Evolutionary conservation across 2,113 vertebrate species (phyloP), one percentile per base, ranked within the genome.

Genomic region (Perca schrenkii): DNA sequence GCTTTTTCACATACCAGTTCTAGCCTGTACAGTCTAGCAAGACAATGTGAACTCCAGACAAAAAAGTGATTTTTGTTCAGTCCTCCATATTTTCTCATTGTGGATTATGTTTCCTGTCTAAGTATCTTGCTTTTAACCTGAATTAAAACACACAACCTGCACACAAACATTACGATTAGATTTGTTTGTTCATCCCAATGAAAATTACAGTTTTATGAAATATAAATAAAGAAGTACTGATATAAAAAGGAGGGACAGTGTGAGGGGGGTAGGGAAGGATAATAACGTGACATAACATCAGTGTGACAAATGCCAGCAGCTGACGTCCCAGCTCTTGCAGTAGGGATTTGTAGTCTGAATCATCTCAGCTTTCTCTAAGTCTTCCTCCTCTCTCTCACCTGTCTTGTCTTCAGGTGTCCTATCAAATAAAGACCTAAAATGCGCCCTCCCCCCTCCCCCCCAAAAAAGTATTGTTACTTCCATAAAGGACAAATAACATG

Each of bases 241-340:
- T 25, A 31, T 2, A 19, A 57, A 50, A 77, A 65, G 46, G 25
- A 78, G 46, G 36, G 12, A 14, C 16, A 28, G 7, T 15, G 5
- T 19, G 50, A 54, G 25, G 17, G 25, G 22, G 49, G 46, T 22
- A 57, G 22, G 54, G 34, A 56, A 46, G 22, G 47, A 64, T 65
- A 70, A 70, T 68, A 50, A 57, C 0, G 15, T 78, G 60, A 78
- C 58, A 72, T 19, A 61, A 49, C 56, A 60, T 63, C 1, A 1
- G 25, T 16, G 19, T 67, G 40, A 87, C 71, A 81, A 73, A 76
- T 68, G 80, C 79, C 77, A 86, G 69, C 64, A 78, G 78, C 58
- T 69, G 47, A 64, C 68, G 72, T 49, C 12, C 0, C 47, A 64
- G 73, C 61, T 57, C 12, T 16, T 68, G 47, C 62, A 73, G 57